Evolutionary conservation across 2,113 vertebrate species (phyloP).

Genomic region (Dolichotis patagonum): DNA sequence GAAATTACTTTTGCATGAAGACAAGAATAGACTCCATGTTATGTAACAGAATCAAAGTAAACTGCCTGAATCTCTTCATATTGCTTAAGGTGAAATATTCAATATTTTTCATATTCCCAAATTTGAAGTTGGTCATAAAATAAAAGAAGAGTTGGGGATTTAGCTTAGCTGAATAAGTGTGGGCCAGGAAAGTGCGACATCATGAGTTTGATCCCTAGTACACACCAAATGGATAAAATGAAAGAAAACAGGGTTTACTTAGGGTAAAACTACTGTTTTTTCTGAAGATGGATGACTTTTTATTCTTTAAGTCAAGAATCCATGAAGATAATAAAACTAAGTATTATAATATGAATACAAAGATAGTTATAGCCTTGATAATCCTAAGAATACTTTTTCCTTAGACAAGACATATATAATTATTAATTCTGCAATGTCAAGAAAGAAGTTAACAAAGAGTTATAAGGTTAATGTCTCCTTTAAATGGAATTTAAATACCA

Average conservation of each 20-base stretch:
- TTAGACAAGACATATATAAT: neutral
- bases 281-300: neutral
- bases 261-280: neutral
- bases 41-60: neutral
- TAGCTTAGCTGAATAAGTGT: too few relatives aligned
- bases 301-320: neutral
- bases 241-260: neutral
- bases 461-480: neutral
- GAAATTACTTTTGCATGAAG: neutral
- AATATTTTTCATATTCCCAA: neutral
- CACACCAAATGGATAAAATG: neutral
- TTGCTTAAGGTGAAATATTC: slow-evolving; percentile 7
- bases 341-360: neutral
- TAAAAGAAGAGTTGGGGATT: too few relatives aligned
- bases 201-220: too few relatives aligned
- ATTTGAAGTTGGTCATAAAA: slow-evolving; percentile 26
- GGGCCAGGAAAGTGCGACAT: too few relatives aligned
- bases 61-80: neutral
- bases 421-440: neutral
- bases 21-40: neutral
- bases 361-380: neutral
- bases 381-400: neutral
- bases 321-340: neutral
- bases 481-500: neutral
- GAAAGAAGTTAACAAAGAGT: neutral